Percentiles rank a stretch among this genome's conserved stretches.
Conservation (phyloP, 2,113 vertebrate species). For the Oreochromis tanganicae region DNA sequence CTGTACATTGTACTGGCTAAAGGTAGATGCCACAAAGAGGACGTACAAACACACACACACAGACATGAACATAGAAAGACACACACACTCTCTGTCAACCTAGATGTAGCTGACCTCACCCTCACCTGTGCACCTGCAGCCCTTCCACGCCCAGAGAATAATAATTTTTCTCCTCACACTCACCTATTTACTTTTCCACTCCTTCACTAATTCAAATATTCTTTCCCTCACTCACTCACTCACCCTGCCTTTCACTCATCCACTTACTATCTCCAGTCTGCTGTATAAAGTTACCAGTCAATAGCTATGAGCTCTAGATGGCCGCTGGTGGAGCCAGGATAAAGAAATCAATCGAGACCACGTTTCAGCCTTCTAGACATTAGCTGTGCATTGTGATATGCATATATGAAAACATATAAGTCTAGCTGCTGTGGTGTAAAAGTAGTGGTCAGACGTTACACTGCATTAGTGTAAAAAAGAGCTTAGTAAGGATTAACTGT, state of each 20-base stretch:
- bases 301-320: slow-evolving; percentile 41
- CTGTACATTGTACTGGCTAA: neutral
- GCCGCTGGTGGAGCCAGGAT: slow-evolving; percentile 37
- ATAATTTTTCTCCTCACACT: slow-evolving; percentile 60
- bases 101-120: slow-evolving; percentile 71
- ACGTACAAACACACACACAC: slow-evolving; percentile 64
- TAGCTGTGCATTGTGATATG: neutral
- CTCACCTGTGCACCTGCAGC: slow-evolving; percentile 72
- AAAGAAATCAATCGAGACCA: slow-evolving; percentile 39
- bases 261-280: slow-evolving; percentile 59
- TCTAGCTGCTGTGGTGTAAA: neutral
- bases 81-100: slow-evolving; percentile 61
- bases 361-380: slow-evolving; percentile 10
- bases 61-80: slow-evolving; percentile 52
- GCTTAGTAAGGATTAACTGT: neutral
- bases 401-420: neutral
- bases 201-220: slow-evolving; percentile 58
- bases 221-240: slow-evolving; percentile 56
- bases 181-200: slow-evolving; percentile 61
- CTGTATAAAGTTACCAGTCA: slow-evolving; percentile 57
- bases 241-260: slow-evolving; percentile 67
- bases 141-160: slow-evolving; percentile 70
- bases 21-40: neutral
- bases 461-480: neutral
- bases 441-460: neutral